A percentile compares a stretch with the other conserved stretches of the same genome.
These are phyloP conservation scores for Melangyna quadrimaculata DNA, from an alignment of 2,888 invertebrate species.

Conservation along the genomic window DNA sequence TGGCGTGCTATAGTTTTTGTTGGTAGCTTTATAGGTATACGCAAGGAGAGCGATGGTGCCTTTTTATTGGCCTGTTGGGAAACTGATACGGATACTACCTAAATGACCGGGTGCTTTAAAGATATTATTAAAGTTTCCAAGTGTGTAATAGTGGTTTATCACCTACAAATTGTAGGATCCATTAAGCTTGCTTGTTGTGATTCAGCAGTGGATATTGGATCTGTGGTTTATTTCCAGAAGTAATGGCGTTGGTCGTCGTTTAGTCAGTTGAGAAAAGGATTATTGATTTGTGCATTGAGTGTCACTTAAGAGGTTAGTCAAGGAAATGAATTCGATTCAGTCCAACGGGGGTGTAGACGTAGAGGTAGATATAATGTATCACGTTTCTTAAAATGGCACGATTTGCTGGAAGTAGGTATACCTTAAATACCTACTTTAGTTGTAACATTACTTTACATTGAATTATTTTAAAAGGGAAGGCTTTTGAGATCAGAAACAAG, in stretches of 20 bases:
- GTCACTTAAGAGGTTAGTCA: slow-evolving; percentile 7
- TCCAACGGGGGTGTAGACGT: background rate
- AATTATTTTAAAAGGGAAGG: slow-evolving; percentile 1
- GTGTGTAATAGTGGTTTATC: slow-evolving; percentile 34
- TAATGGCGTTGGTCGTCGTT: no score
- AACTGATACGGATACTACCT: slow-evolving; percentile 54
- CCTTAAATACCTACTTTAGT: background rate
- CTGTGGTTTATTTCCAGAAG: background rate
- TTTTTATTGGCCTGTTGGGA: slow-evolving; percentile 53
- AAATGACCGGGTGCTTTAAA: slow-evolving; percentile 41
- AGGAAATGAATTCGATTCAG: slow-evolving; percentile 18
- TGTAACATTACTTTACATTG: background rate
- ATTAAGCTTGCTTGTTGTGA: slow-evolving; percentile 23
- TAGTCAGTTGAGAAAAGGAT: slow-evolving; percentile 19
- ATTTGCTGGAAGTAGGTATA: slow-evolving; percentile 13
- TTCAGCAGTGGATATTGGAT: background rate
- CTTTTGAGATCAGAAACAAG: background rate
- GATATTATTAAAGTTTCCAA: slow-evolving; percentile 48
- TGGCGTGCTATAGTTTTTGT: background rate
- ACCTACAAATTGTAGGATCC: slow-evolving; percentile 40
- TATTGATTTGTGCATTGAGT: slow-evolving; percentile 26
- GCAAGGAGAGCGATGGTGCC: slow-evolving; percentile 12
- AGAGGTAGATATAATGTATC: slow-evolving; percentile 7
- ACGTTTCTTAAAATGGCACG: slow-evolving; percentile 12
- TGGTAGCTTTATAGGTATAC: background rate